These are phyloP conservation scores for Sesamia nonagrioides DNA, from an alignment of 1,140 invertebrate species.

Conservation along the genomic window DNA sequence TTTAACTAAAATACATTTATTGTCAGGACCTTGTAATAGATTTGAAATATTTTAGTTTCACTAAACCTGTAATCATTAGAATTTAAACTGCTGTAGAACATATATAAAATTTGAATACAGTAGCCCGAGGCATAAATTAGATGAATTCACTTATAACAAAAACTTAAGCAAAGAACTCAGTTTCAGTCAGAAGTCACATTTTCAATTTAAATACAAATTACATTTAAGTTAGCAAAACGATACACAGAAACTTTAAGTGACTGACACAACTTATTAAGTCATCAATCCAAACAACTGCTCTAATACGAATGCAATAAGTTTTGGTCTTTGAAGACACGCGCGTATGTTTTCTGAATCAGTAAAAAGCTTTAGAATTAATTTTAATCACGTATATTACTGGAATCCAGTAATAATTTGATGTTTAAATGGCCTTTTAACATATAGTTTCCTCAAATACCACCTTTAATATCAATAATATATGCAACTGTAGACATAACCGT, in stretches of 20 bases:
- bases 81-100: background rate
- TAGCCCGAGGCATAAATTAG: background rate
- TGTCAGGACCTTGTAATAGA: background rate
- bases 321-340: background rate
- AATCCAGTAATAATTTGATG: background rate
- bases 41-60: background rate
- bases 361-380: background rate
- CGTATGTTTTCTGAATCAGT: background rate
- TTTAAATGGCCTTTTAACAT: background rate
- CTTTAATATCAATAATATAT: too few species aligned
- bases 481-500: too few species aligned
- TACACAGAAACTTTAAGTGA: background rate
- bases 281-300: background rate
- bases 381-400: background rate
- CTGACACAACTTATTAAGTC: background rate
- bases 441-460: background rate
- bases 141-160: background rate
- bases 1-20: too few species aligned
- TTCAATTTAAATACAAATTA: conserved; percentile 23
- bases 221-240: conserved; percentile 20
- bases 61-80: background rate
- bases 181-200: background rate
- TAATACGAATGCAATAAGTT: background rate
- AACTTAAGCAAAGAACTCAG: background rate
- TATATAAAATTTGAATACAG: conserved; percentile 15